Evolutionary conservation across 2,888 invertebrate genomes (phyloP).

Genomic region (Dascillus cervinus): DNA sequence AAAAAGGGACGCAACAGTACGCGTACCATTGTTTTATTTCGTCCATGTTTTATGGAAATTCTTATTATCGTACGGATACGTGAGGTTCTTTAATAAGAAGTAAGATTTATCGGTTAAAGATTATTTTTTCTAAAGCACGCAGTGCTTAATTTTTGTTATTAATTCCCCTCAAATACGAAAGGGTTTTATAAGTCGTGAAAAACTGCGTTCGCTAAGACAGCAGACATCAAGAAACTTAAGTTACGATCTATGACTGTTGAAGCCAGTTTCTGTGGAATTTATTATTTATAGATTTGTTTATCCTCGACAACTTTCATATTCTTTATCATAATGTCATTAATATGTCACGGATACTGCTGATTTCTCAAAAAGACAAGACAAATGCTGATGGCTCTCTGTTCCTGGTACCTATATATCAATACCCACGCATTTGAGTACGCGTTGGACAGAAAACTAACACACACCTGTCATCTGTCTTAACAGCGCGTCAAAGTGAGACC

Average conservation of each 20-base stretch:
- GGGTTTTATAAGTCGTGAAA: constrained; percentile 24
- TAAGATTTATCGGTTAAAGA: too few relatives aligned
- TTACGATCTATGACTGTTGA: constrained; percentile 31
- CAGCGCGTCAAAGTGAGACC: constrained; percentile 24
- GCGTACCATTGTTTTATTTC: too few relatives aligned
- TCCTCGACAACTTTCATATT: constrained; percentile 40
- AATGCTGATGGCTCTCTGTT: constrained; percentile 40
- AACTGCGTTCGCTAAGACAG: constrained; percentile 35
- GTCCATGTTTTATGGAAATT: too few relatives aligned
- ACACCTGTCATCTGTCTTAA: constrained; percentile 15
- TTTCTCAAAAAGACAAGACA: constrained; percentile 39
- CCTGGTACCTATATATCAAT: constrained; percentile 37
- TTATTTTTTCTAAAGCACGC: too few relatives aligned
- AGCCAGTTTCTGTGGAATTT: constrained; percentile 33
- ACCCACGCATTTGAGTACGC: constrained; percentile 34
- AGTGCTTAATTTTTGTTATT: too few relatives aligned
- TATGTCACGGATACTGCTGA: constrained; percentile 39
- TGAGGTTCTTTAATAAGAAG: too few relatives aligned
- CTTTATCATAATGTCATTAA: constrained; percentile 40
- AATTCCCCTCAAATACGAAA: too few relatives aligned
- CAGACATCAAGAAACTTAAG: constrained; percentile 33
- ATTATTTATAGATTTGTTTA: constrained; percentile 42
- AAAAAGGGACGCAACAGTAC: too few relatives aligned
- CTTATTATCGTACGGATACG: too few relatives aligned
- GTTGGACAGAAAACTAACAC: constrained; percentile 13